phyloP scores from a whole-genome alignment of 1,140 invertebrate species.

The Aphaenogaster ashmeadi region DNA sequence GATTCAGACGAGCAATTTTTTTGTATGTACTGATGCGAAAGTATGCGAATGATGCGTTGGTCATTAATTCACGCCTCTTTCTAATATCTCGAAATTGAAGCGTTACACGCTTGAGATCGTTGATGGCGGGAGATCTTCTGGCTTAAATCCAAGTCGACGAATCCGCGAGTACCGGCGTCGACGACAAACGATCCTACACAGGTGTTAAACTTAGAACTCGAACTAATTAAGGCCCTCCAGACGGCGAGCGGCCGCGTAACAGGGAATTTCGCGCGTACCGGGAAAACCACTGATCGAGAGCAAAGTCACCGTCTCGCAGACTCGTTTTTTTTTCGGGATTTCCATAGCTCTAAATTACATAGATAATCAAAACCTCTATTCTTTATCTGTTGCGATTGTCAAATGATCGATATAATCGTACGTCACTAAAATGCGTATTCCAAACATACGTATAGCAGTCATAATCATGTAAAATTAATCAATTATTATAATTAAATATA shows the following conservation, averaged over 20 bases:
- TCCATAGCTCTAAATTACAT: background rate
- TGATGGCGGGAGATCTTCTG: slow-evolving; percentile 58
- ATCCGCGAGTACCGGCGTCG: slow-evolving; percentile 51
- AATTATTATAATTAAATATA: background rate
- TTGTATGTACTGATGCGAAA: background rate
- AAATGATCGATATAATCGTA: background rate
- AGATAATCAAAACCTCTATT: background rate
- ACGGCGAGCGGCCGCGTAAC: slow-evolving; percentile 62
- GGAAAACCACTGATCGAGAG: slow-evolving; percentile 65
- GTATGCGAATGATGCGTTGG: background rate
- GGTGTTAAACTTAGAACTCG: slow-evolving; percentile 79
- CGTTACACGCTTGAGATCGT: slow-evolving; percentile 35
- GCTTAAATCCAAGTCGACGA: slow-evolving; percentile 68
- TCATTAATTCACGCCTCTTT: slow-evolving; percentile 26
- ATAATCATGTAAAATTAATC: background rate
- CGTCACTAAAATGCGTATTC: background rate
- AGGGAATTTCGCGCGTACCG: slow-evolving; percentile 67
- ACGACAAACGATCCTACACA: slow-evolving; percentile 73
- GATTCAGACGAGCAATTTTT: background rate
- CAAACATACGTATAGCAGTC: background rate
- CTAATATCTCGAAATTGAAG: slow-evolving; percentile 57
- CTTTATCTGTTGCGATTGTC: background rate
- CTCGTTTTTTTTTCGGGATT: background rate
- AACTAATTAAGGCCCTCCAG: slow-evolving; percentile 75
- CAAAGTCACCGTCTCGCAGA: background rate